Percentiles rank a stretch among this genome's conserved stretches.
phyloP scores from a whole-genome alignment of 2,888 invertebrate species.

The Drosophila yooni region DNA sequence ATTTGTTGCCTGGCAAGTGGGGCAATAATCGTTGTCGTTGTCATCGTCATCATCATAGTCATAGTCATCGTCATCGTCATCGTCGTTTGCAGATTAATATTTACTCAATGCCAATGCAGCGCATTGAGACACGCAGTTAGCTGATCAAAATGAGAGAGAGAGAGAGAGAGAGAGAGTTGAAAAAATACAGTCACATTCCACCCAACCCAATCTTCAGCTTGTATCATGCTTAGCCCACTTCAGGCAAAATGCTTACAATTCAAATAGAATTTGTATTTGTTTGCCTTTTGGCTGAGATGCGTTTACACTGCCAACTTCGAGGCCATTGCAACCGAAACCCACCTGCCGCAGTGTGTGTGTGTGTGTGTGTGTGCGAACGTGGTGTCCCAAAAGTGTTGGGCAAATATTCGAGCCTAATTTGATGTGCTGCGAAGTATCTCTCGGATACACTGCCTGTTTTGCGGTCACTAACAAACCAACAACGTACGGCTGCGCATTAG shows the following conservation, averaged over 20 bases:
- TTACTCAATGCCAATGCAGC: conserved; percentile 52
- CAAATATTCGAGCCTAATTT: conserved; percentile 60
- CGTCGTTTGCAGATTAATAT: conserved; percentile 52
- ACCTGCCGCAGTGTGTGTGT: conserved; percentile 20
- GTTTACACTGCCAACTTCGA: conserved; percentile 37
- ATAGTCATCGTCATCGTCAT: background rate
- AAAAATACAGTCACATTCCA: conserved; percentile 9
- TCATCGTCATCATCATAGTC: background rate
- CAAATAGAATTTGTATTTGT: conserved; percentile 77
- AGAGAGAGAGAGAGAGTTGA: background rate
- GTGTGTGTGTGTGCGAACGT: conserved; percentile 13
- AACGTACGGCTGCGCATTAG: conserved; percentile 43
- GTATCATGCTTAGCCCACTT: conserved; percentile 4
- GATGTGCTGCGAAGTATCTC: conserved; percentile 57
- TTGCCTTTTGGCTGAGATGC: conserved; percentile 72
- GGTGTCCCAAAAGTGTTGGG: conserved; percentile 59
- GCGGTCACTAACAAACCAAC: conserved; percentile 38
- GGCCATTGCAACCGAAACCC: conserved; percentile 51
- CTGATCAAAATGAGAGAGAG: conserved; percentile 7
- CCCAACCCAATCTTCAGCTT: background rate
- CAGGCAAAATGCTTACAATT: conserved; percentile 56
- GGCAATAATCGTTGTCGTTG: conserved; percentile 31
- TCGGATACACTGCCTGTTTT: conserved; percentile 34
- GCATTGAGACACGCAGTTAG: conserved; percentile 41
- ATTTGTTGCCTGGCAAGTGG: conserved; percentile 27